Percentiles rank a stretch among this genome's conserved stretches.
Conservation (phyloP, 2,113 vertebrate genomes). For the Megaceryle torquata region DNA sequence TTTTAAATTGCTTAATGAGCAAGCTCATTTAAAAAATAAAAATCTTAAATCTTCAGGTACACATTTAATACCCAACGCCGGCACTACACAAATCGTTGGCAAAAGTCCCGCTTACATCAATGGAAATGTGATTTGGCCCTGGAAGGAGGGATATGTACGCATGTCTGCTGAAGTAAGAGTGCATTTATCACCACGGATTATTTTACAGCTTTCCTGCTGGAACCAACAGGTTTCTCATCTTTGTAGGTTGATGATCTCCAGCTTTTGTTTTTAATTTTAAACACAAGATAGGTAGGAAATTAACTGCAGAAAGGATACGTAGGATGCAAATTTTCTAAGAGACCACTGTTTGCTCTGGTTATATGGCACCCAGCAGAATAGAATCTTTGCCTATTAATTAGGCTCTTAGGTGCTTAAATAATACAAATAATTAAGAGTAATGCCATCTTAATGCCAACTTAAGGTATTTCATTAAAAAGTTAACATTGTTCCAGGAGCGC, state of each 20-base stretch:
- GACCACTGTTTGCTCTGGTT: neutral
- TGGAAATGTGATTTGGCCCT: neutral
- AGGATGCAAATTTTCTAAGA: neutral
- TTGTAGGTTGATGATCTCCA: neutral
- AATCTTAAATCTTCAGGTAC: neutral
- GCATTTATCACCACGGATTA: neutral
- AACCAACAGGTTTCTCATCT: neutral
- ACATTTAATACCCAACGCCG: neutral
- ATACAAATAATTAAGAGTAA: conserved; percentile 64
- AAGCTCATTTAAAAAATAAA: neutral
- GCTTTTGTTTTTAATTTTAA: neutral
- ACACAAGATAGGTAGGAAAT: neutral
- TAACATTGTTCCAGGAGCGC: conserved; percentile 25
- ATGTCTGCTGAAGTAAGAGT: neutral
- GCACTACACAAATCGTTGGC: neutral
- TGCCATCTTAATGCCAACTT: conserved; percentile 23
- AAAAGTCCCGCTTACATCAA: neutral
- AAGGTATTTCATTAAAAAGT: conserved; percentile 64
- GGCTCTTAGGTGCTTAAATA: conserved; percentile 47
- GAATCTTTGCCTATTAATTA: conserved; percentile 34
- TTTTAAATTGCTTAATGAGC: neutral
- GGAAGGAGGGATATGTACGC: neutral
- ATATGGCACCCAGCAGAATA: conserved; percentile 33
- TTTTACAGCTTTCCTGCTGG: neutral
- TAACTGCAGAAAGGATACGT: neutral